Evolutionary conservation across 2,797 vertebrate species (phyloP), one percentile per base, ranked within the genome.

Genomic region (Gila robusta): DNA sequence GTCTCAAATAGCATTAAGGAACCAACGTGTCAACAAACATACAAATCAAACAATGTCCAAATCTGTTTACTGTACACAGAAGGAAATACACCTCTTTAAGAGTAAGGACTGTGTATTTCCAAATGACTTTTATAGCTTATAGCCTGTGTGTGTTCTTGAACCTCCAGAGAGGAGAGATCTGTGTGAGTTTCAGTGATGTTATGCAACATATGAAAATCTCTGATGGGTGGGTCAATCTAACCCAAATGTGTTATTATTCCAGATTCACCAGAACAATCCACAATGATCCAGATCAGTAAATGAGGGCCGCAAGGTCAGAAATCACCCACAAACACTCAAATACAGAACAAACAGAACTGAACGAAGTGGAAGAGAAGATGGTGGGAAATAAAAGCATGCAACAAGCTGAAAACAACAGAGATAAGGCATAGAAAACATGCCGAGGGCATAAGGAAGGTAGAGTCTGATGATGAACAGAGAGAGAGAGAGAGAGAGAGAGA

Each of bases 321-420:
- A 23, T 0, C 19, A 16, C 23, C 19, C n/a, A 28, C n/a, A 12
- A 44, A 47, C 37, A 47, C 28, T 6, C 10, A 66, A 76, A 80
- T 64, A 16, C n/a, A 44, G 59, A 47, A 64, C 16, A 0, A 83
- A 83, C 5, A 26, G 23, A 52, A 21, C 56, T 28, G 37, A 59
- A 56, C 0, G 0, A 47, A n/a, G 71, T 74, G 21, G 5, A 10
- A 16, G 3, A 37, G 47, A 77, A 76, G 39, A 83, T 35, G 39
- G 41, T 76, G 59, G 5, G 6, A 67, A 37, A 41, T 7, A 54
- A 71, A 69, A 85, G 0, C 19, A 49, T 23, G 56, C 23, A 73
- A 66, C 56, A 66, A 86, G 41, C 56, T 35, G 56, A 52, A 44
- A 82, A 83, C 72, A 83, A 54, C 23, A 87, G 66, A 16, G 17